Percentiles rank a stretch among this genome's conserved stretches.
phyloP scores from a whole-genome alignment of 2,888 invertebrate species.

The Tricholauxania praeusta region DNA sequence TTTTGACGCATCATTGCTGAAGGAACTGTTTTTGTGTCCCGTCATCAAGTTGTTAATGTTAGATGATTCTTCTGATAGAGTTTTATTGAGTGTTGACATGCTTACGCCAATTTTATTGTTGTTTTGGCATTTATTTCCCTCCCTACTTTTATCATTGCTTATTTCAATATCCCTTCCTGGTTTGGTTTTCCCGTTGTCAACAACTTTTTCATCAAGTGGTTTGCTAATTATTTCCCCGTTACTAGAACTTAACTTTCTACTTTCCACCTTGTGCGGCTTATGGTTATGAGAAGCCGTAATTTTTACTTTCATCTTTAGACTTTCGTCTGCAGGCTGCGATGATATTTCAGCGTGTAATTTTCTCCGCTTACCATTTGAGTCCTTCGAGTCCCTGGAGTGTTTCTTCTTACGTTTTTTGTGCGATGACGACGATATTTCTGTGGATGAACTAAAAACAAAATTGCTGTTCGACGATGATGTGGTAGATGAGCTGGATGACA shows the following conservation, averaged over 20 bases:
- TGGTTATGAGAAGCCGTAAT: slow-evolving; percentile 63
- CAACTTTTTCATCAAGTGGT: slow-evolving; percentile 51
- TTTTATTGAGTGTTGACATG: slow-evolving; percentile 50
- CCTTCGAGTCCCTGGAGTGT: slow-evolving; percentile 70
- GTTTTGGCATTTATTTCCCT: background rate
- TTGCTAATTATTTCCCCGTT: slow-evolving; percentile 42
- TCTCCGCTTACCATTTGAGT: slow-evolving; percentile 68
- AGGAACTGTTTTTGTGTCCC: background rate
- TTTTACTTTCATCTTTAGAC: slow-evolving; percentile 71
- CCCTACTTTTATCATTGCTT: background rate
- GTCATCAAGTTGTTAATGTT: slow-evolving; percentile 56
- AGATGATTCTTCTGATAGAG: slow-evolving; percentile 56
- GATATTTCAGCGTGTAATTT: slow-evolving; percentile 72
- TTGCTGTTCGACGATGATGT: slow-evolving; percentile 58
- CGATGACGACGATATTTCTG: slow-evolving; percentile 52
- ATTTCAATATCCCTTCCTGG: background rate
- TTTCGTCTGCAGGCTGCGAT: slow-evolving; percentile 68
- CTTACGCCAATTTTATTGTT: slow-evolving; percentile 43
- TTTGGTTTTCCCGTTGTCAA: slow-evolving; percentile 23
- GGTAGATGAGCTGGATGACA: slow-evolving; percentile 62
- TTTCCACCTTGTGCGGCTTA: slow-evolving; percentile 57
- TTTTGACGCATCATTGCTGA: slow-evolving; percentile 10
- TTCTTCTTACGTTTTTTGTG: slow-evolving; percentile 73
- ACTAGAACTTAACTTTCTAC: slow-evolving; percentile 39
- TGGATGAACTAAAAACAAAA: slow-evolving; percentile 44